A percentile compares a stretch with the other conserved stretches of the same genome.
phyloP scores from a whole-genome alignment of 2,113 vertebrate species.

The Paradoxurus hermaphroditus region DNA sequence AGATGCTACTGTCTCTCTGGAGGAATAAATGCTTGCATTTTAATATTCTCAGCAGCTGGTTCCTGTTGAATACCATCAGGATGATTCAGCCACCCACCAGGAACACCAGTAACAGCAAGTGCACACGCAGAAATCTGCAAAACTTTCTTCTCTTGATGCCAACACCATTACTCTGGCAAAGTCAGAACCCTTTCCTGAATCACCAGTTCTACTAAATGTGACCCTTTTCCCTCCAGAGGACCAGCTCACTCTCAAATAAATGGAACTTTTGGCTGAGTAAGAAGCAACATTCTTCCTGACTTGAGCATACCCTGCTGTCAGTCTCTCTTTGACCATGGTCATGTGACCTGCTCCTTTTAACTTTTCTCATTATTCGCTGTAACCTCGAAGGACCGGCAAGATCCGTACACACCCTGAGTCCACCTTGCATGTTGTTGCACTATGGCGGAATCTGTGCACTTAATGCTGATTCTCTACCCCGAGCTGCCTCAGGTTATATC shows the following conservation, averaged over 20 bases:
- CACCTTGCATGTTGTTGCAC: background rate
- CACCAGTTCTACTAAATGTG: constrained; percentile 71
- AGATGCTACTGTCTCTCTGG: constrained; percentile 91
- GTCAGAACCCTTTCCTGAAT: constrained; percentile 70
- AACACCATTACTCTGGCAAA: constrained; percentile 71
- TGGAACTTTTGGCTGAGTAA: constrained; percentile 37
- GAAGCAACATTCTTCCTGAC: constrained; percentile 29
- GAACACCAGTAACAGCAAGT: constrained; percentile 86
- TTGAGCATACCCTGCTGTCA: constrained; percentile 37
- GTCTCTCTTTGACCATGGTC: background rate
- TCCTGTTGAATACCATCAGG: constrained; percentile 90
- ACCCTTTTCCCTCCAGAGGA: constrained; percentile 64
- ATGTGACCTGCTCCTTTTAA: background rate
- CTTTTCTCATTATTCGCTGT: constrained; percentile 11
- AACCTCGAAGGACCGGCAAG: background rate
- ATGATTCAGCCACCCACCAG: constrained; percentile 91
- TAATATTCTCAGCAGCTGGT: constrained; percentile 92
- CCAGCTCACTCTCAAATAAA: constrained; percentile 40
- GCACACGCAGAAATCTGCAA: constrained; percentile 81
- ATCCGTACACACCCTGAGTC: background rate
- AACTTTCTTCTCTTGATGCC: constrained; percentile 82
- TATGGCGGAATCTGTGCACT: background rate
- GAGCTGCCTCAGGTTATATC: background rate
- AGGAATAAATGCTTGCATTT: constrained; percentile 90
- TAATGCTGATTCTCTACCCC: background rate